Percentiles rank a stretch among this genome's conserved stretches.
These are phyloP conservation scores for Coelopa pilipes DNA, from an alignment of 2,888 invertebrate genomes.

Conservation along the genomic window DNA sequence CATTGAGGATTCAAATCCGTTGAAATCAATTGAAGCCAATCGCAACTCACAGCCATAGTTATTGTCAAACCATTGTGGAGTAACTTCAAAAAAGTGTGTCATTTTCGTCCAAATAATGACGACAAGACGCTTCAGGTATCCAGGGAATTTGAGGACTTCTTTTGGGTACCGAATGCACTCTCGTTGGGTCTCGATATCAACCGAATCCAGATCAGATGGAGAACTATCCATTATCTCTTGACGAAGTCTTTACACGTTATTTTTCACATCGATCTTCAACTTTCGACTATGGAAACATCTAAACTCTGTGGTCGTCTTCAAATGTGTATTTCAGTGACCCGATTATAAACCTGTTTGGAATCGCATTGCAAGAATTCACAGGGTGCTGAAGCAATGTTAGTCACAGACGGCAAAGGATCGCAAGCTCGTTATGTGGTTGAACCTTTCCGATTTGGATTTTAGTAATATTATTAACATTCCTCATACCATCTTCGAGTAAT, in stretches of 20 bases:
- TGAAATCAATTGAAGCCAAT: too few relatives aligned
- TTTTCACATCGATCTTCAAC: too few relatives aligned
- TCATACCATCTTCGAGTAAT: slow-evolving; percentile 44
- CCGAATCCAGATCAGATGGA: not conserved
- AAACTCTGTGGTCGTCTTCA: slow-evolving; percentile 31
- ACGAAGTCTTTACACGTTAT: not conserved
- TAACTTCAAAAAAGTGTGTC: too few relatives aligned
- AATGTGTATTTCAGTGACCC: slow-evolving; percentile 37
- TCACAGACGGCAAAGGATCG: slow-evolving; percentile 39
- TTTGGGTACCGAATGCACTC: slow-evolving; percentile 35
- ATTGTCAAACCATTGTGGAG: too few relatives aligned
- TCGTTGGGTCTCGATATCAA: slow-evolving; percentile 32
- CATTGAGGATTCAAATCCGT: too few relatives aligned
- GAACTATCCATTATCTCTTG: slow-evolving; percentile 4
- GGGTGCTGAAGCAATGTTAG: slow-evolving; percentile 33
- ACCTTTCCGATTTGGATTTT: too few relatives aligned
- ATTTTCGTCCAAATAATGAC: too few relatives aligned
- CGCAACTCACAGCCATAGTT: too few relatives aligned
- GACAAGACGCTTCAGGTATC: slow-evolving; percentile 8
- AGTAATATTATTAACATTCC: too few relatives aligned
- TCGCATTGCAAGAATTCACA: slow-evolving; percentile 7
- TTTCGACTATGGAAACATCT: too few relatives aligned
- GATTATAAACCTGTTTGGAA: slow-evolving; percentile 27
- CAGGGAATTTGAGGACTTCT: slow-evolving; percentile 42
- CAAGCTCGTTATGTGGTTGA: too few relatives aligned